These are phyloP conservation scores for Polydrusus tereticollis DNA, from an alignment of 2,888 invertebrate species.

Conservation along the genomic window DNA sequence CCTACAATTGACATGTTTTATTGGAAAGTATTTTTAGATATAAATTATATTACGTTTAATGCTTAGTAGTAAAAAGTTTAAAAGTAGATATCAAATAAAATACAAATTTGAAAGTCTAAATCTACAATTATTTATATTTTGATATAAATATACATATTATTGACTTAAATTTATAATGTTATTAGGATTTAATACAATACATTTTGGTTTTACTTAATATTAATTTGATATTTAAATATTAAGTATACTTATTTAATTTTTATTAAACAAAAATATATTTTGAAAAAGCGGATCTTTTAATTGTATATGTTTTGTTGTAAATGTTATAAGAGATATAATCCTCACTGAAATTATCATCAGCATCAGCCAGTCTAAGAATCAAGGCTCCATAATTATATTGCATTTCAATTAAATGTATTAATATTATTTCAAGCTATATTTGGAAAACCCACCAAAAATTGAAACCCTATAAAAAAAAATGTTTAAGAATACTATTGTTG, in stretches of 20 bases:
- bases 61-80: neutral
- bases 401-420: too few species aligned
- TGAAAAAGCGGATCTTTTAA: too few species aligned
- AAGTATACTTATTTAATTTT: neutral
- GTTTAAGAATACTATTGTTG: too few species aligned
- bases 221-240: neutral
- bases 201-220: neutral
- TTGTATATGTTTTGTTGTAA: too few species aligned
- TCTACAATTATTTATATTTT: conserved; percentile 6
- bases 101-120: conserved; percentile 8
- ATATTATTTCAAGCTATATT: too few species aligned
- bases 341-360: too few species aligned
- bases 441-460: too few species aligned
- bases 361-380: too few species aligned
- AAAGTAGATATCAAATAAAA: conserved; percentile 14
- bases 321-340: too few species aligned
- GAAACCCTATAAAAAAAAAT: too few species aligned
- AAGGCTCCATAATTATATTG: too few species aligned
- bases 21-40: conserved; percentile 38
- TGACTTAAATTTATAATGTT: neutral
- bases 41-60: conserved; percentile 19
- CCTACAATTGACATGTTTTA: conserved; percentile 38
- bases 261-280: neutral
- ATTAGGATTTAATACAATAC: conserved; percentile 1
- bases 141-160: conserved; percentile 1